Evolutionary conservation across 1,140 invertebrate species (phyloP).

Genomic region (Drosophila quadrilineata): DNA sequence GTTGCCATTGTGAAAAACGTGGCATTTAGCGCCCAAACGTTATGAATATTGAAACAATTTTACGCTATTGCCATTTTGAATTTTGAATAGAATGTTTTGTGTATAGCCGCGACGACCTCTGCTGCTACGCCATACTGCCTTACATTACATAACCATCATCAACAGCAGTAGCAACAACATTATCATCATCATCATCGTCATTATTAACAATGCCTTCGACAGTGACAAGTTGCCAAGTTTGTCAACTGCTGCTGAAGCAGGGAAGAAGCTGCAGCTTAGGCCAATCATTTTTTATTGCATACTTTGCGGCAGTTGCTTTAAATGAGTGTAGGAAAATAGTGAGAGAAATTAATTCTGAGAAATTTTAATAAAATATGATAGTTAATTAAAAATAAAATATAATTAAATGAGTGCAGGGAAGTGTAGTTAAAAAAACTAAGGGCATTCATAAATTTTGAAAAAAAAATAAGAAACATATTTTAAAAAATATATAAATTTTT

Average conservation of each 20-base stretch:
- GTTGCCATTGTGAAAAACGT: constrained; percentile 49
- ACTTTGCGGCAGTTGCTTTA: background rate
- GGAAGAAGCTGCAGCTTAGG: no score
- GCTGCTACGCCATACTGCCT: no score
- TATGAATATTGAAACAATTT: constrained; percentile 80
- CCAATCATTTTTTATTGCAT: constrained; percentile 28
- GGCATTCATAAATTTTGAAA: no score
- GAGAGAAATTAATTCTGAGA: background rate
- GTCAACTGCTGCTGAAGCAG: background rate
- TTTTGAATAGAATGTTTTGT: constrained; percentile 68
- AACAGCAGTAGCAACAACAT: background rate
- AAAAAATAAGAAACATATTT: no score
- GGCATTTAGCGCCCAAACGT: constrained; percentile 73
- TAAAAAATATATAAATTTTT: no score
- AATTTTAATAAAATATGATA: no score
- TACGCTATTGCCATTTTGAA: constrained; percentile 76
- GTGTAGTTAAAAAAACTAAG: no score
- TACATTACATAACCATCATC: background rate
- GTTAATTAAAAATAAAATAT: no score
- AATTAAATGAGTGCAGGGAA: no score
- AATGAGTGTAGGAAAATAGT: background rate
- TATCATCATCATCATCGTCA: background rate
- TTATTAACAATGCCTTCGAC: constrained; percentile 1
- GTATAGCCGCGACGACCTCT: no score
- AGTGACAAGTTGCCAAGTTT: constrained; percentile 26